These are phyloP conservation scores for Melanophora roralis DNA, from an alignment of 2,888 invertebrate genomes.

Conservation along the genomic window DNA sequence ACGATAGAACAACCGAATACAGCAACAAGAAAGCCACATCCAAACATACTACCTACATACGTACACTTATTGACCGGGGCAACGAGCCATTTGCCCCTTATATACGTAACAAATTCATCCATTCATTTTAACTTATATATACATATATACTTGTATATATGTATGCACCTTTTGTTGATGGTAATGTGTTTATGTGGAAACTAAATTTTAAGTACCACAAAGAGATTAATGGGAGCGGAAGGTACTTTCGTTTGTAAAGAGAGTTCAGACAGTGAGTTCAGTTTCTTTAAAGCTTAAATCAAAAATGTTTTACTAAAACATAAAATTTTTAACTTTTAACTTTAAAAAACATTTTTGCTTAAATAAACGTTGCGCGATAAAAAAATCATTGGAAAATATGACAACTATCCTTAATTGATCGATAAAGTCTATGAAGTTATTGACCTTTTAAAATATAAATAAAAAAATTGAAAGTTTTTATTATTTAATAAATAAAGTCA, in stretches of 20 bases:
- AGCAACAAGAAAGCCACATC: too few relatives aligned
- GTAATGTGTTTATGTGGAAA: background rate
- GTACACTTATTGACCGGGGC: background rate
- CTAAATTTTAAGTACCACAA: background rate
- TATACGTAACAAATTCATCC: background rate
- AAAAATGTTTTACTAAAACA: too few relatives aligned
- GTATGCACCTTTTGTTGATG: background rate
- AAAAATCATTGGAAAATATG: too few relatives aligned
- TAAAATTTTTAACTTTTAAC: too few relatives aligned
- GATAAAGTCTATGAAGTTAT: background rate
- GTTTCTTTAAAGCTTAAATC: too few relatives aligned
- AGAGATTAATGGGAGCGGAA: too few relatives aligned
- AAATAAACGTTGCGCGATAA: too few relatives aligned
- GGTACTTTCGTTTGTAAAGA: too few relatives aligned
- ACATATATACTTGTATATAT: background rate
- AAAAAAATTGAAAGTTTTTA: constrained; percentile 1
- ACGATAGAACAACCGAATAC: background rate
- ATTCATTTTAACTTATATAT: background rate
- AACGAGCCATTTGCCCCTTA: background rate
- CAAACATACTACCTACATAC: too few relatives aligned
- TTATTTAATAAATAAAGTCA: background rate
- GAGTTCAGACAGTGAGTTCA: too few relatives aligned
- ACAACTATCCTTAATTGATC: background rate
- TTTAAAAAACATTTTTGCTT: too few relatives aligned
- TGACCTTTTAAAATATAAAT: background rate